Percentiles rank a stretch among this genome's conserved stretches.
These are phyloP conservation scores for Hydrolagus colliei DNA, from an alignment of 2,797 vertebrate species.

Conservation along the genomic window DNA sequence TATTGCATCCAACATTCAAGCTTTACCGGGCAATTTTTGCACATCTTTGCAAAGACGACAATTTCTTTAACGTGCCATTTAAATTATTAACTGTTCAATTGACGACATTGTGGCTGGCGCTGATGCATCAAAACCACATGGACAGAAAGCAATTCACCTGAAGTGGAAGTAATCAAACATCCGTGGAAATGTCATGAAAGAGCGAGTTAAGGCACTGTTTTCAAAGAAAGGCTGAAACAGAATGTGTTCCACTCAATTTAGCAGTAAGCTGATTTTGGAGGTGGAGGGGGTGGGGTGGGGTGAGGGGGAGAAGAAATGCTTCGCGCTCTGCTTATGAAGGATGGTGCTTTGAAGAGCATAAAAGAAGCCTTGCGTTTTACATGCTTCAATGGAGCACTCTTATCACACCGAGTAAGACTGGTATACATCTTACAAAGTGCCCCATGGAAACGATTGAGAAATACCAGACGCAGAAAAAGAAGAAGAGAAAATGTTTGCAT, in stretches of 20 bases:
- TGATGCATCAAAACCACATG: background rate
- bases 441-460: background rate
- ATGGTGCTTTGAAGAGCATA: background rate
- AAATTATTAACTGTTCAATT: background rate
- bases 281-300: background rate
- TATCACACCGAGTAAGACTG: background rate
- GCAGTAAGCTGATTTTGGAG: background rate
- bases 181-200: conserved; percentile 14
- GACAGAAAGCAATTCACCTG: background rate
- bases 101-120: background rate
- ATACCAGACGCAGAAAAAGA: background rate
- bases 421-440: background rate
- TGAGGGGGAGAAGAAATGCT: background rate
- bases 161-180: conserved; percentile 16
- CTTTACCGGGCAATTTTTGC: background rate
- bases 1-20: background rate
- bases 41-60: background rate
- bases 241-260: conserved; percentile 13
- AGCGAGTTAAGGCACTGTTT: background rate
- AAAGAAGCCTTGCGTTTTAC: background rate
- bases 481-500: background rate
- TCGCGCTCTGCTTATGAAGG: background rate
- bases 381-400: background rate
- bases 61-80: background rate
- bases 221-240: no score